Evolutionary conservation across 1,140 invertebrate species (phyloP), one percentile per base, ranked within the genome.

Genomic region (Pogonomyrmex californicus): DNA sequence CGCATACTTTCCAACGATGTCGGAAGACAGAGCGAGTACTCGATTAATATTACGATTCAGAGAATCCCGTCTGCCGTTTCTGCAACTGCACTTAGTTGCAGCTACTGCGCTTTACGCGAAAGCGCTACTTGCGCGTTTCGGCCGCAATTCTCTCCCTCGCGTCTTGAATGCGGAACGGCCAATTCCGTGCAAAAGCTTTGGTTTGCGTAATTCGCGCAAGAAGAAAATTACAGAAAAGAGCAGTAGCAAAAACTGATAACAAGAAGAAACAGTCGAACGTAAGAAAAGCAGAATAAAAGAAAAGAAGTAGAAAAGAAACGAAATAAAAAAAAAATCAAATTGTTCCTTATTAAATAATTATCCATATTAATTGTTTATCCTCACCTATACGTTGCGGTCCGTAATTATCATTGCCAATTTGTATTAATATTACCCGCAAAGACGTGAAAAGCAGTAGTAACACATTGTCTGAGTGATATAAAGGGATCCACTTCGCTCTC

Each of bases 11-110:
- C 17, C 10, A 36, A 86, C 44, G 1, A 63, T 44, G 41, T 44
- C 36, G 17, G 10, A 49, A 51, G 10, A 2, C 23, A 77, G 33
- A 70, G 14, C 38, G 49, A 44, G 38, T 47, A n/a, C 17, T 33
- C 56, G 41, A 76, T 85, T 85, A 85, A 85, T 85, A 73, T 62
- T 76, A 63, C 70, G 4, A 85, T 62, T 4, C 62, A 30, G 65
- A n/a, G 63, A 81, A 70, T 71, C 30, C n/a, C 41, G 73, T 17
- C 65, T n/a, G 36, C n/a, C 41, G 38, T 77, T 63, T 47, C 36
- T 54, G 23, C 63, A 81, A 81, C 36, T 81, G 63, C 23, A 30
- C 49, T 81, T 81, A 70, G 38, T 49, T 51, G 65, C 47, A 41
- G 12, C 23, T 81, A 33, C 49, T 9, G 65, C 49, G 65, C 65